phyloP scores from a whole-genome alignment of 2,113 vertebrate species.

The Fregata magnificens region DNA sequence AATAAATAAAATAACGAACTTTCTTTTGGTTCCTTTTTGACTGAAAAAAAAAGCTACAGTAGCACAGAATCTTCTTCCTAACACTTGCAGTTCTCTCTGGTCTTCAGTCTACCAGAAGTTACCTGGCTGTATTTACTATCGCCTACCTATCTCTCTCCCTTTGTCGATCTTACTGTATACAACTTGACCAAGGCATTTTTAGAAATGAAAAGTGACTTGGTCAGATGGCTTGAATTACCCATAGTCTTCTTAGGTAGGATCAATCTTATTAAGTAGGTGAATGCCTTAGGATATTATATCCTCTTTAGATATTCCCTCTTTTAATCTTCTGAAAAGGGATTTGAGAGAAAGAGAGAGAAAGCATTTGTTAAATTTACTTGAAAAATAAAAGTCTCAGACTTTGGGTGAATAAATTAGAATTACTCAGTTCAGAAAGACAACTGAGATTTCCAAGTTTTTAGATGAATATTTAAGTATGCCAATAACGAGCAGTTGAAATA shows the following conservation, averaged over 20 bases:
- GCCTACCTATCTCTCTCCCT: neutral
- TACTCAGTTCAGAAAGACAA: neutral
- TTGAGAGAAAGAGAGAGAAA: constrained; percentile 19
- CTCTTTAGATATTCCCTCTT: neutral
- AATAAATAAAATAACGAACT: neutral
- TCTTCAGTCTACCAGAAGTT: neutral
- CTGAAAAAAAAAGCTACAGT: neutral
- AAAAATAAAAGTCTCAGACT: neutral
- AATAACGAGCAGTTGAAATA: neutral
- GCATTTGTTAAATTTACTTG: neutral
- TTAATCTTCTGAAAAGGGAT: constrained; percentile 20
- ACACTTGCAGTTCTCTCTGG: neutral
- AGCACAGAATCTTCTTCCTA: neutral
- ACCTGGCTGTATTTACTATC: neutral
- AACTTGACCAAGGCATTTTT: neutral
- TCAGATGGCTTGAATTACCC: neutral
- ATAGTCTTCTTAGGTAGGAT: neutral
- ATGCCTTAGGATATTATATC: neutral
- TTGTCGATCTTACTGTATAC: neutral
- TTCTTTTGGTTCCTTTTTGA: neutral
- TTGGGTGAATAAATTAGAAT: neutral
- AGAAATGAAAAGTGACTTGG: constrained; percentile 2
- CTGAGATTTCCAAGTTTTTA: constrained; percentile 17
- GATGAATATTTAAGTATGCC: neutral
- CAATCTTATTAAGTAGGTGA: neutral